Evolutionary conservation across 2,888 invertebrate genomes (phyloP), one percentile per base, ranked within the genome.

Genomic region (Plebejus melissa): DNA sequence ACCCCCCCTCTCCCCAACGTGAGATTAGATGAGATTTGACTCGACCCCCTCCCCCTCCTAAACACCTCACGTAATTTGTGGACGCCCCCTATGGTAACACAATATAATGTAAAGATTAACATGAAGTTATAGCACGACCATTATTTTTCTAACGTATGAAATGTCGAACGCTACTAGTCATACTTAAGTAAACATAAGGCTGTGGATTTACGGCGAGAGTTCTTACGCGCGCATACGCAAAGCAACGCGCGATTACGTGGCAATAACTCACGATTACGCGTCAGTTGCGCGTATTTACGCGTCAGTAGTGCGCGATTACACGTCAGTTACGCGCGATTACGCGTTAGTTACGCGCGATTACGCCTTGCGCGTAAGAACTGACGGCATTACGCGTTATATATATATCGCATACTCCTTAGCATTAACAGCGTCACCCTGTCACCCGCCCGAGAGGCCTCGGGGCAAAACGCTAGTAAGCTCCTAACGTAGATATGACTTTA

Each of bases 401-500:
- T 70, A 54, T 57, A 58, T 58, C 46, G 71, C 70, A 46, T 60
- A 75, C 41, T n/a, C 83, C 92, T 91, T 91, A 92, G 89, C 87
- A 88, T 88, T 88, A 90, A 88, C 85, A 90, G 91, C 92, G 92
- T 90, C 90, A 92, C 93, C 93, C 93, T 93, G 93, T 93, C 90
- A 90, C 87, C 92, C 91, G 88, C 90, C 92, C 93, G 92, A 88
- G 87, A 84, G 83, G 81, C 80, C 87, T 86, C 91, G 91, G 91
- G 90, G 83, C 90, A 90, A 92, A 92, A 93, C 91, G 92, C 92
- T 92, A 91, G 90, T 93, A 93, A 93, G 93, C 93, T 93, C 93
- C 88, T 92, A 92, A 90, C 82, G 84, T 85, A 91, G 93, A 93
- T 93, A 93, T 93, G 93, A 92, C 88, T 83, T 82, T 90, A 83